Percentiles rank a stretch among this genome's conserved stretches.
Evolutionary conservation across 2,888 invertebrate genomes (phyloP).

Genomic region (Hydropsyche betteni): DNA sequence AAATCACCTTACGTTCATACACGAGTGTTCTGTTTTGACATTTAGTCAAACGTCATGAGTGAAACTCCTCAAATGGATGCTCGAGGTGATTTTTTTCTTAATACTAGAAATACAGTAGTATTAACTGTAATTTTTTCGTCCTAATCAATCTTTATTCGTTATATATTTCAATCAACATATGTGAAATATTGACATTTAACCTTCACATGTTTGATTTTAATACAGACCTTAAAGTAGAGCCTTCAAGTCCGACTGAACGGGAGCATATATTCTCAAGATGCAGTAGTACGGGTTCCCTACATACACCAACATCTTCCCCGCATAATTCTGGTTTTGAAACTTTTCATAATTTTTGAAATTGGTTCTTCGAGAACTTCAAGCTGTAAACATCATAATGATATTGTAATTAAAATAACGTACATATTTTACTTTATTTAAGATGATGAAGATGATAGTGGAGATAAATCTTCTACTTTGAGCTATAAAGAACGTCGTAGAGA

Average conservation of each 20-base stretch:
- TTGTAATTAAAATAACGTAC: too few relatives aligned
- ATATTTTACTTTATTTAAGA: conserved; percentile 58
- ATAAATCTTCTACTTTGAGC: conserved; percentile 73
- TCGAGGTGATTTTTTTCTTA: too few relatives aligned
- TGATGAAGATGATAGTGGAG: conserved; percentile 72
- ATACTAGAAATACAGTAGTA: too few relatives aligned
- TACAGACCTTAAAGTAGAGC: conserved; percentile 65
- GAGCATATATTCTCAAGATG: conserved; percentile 74
- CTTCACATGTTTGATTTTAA: too few relatives aligned
- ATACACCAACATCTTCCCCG: conserved; percentile 81
- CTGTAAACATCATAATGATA: neutral
- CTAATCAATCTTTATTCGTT: too few relatives aligned
- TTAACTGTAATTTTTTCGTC: too few relatives aligned
- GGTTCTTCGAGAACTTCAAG: conserved; percentile 5
- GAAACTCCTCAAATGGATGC: too few relatives aligned
- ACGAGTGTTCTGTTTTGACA: too few relatives aligned
- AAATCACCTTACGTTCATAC: too few relatives aligned
- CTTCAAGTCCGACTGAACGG: conserved; percentile 68
- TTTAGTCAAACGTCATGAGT: too few relatives aligned
- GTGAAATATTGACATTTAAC: too few relatives aligned
- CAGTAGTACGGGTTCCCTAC: conserved; percentile 80
- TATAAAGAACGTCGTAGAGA: conserved; percentile 94
- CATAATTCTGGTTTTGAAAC: conserved; percentile 76
- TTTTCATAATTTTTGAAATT: neutral
- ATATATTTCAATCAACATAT: too few relatives aligned